Percentiles rank a stretch among this genome's conserved stretches.
Conservation (phyloP, 2,888 invertebrate genomes). For the Meghimatium bilineatum region DNA sequence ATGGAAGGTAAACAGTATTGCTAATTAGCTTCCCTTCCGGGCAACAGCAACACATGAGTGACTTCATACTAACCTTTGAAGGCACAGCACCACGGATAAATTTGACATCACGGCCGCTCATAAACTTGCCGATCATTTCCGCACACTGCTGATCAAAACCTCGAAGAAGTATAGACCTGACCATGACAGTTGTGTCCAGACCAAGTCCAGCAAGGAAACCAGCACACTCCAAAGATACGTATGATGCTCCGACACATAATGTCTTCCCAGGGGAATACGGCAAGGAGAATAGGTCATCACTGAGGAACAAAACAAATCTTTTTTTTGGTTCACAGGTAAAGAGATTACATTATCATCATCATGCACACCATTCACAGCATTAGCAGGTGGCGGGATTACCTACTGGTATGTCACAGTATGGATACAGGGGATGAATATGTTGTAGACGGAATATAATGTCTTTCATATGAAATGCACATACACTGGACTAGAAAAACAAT, state of each 20-base stretch:
- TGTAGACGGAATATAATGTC: too few relatives aligned
- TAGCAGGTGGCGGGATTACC: too few relatives aligned
- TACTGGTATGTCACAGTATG: too few relatives aligned
- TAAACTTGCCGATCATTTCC: conserved; percentile 85
- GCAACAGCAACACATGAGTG: too few relatives aligned
- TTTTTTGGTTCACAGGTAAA: too few relatives aligned
- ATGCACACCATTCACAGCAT: too few relatives aligned
- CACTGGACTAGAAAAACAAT: too few relatives aligned
- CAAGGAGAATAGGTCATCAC: conserved; percentile 95
- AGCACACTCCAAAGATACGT: conserved; percentile 95
- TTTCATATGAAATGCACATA: too few relatives aligned
- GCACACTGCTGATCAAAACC: conserved; percentile 97
- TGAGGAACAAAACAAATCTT: conserved; percentile 73
- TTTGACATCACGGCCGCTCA: conserved; percentile 87
- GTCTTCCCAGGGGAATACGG: conserved; percentile 88
- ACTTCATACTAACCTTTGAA: conserved; percentile 58
- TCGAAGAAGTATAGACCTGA: conserved; percentile 90
- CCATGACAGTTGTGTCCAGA: conserved; percentile 89
- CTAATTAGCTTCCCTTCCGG: too few relatives aligned
- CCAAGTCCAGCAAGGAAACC: conserved; percentile 93
- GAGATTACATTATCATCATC: too few relatives aligned
- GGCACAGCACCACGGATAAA: conserved; percentile 81
- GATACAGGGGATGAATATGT: too few relatives aligned
- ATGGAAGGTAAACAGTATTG: too few relatives aligned
- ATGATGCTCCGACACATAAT: conserved; percentile 81